Evolutionary conservation across 2,113 vertebrate species (phyloP), one percentile per base, ranked within the genome.

Genomic region (Ptychochromis oligacanthus): DNA sequence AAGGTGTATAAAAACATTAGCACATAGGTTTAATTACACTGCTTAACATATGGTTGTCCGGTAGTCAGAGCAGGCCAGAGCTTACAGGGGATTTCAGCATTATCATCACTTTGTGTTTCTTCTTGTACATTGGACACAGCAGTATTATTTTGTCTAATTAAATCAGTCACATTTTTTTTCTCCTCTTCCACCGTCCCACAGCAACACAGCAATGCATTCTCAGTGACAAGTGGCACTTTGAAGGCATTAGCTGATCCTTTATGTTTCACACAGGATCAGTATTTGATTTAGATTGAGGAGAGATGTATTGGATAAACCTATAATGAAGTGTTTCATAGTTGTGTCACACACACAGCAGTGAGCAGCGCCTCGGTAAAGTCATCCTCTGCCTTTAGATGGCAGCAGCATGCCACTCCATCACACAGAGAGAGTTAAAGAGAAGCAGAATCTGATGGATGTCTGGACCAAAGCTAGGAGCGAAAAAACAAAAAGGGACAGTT

Each of bases 331-430:
- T 82, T 77, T 87, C 52, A 75, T 20, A 75, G 81, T 46, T 79
- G 10, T 55, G 76, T 78, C 81, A 80, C 78, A 84, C 74, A 64
- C 77, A 15, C 6, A 12, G 14, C 11, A 1, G 2, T 3, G 28
- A 28, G 10, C 20, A 4, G 20, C n/a, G 64, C 2, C 55, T 5
- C 2, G 2, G 87, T 38, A 72, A 81, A 52, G 28, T 54, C 18
- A 5, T 1, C 2, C n/a, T 7, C 0, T 4, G 17, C 93, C 94
- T 88, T 34, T 91, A 94, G 94, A 85, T 94, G 94, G 94, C 93
- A 94, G 93, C 89, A 93, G 75, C 77, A 87, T 34, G 88, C 90
- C 82, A 31, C 87, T 64, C 14, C 58, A 65, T 72, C 12, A 34
- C 7, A 24, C 18, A 2, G 54, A 2, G 5, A 2, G 31, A 60